Evolutionary conservation across 2,797 vertebrate genomes (phyloP), one percentile per base, ranked within the genome.

Genomic region (Melopsittacus undulatus): DNA sequence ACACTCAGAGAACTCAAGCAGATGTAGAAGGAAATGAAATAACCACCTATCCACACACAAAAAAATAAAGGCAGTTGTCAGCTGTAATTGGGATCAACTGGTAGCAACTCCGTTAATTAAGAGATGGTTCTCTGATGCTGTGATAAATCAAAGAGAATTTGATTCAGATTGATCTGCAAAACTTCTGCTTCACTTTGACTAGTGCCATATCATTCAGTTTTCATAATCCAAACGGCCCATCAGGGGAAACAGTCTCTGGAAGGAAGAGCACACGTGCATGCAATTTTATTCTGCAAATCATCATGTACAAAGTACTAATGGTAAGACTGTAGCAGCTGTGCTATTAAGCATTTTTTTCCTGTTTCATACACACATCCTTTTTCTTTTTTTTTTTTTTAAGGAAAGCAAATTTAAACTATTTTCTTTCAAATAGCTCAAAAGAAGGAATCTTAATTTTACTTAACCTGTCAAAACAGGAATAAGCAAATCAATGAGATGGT

Each of bases 151-250:
- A 45, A 45, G 40, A 67, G 24, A 89, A 78, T 42, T 90, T 69
- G 48, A 64, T 90, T 88, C 42, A 78, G 18, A 38, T 40, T 70
- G 78, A 87, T 69, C 86, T 89, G 11, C 27, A 54, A 56, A 91
- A 72, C 34, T 74, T 23, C 57, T n/a, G 11, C 27, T 82, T 69
- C 10, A 10, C 56, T 69, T 18, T 70, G 29, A 54, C 7, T 57
- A 23, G 15, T 63, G 59, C 13, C 46, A 30, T 43, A 52, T 51
- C 30, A 51, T 56, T 56, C 0, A 1, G 23, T 19, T 73, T 83
- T 85, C 59, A 34, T 21, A 69, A 46, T 57, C 54, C 34, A 77
- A 85, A 62, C 1, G 9, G 26, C 38, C 46, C 38, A 69, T 27
- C 18, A 32, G 14, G 24, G 17, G 3, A 69, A 69, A 49, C 1